A percentile compares a stretch with the other conserved stretches of the same genome.
phyloP scores from a whole-genome alignment of 2,113 vertebrate genomes.

The Rhadina sibilatrix region DNA sequence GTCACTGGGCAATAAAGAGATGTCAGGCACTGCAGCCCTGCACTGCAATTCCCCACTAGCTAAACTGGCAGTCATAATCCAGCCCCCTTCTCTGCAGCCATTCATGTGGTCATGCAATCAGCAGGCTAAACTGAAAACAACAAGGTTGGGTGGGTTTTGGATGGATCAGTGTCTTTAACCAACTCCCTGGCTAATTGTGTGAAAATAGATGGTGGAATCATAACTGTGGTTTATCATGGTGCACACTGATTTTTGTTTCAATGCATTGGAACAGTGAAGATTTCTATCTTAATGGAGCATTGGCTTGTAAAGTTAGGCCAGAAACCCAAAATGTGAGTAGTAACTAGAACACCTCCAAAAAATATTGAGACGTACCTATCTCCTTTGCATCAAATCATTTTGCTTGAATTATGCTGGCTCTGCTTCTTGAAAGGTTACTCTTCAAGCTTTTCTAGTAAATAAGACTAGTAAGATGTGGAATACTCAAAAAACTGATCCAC shows the following conservation, averaged over 20 bases:
- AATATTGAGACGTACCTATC: not conserved
- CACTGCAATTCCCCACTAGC: not conserved
- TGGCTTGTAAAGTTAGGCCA: not conserved
- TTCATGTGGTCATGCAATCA: not conserved
- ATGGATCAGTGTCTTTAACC: not conserved
- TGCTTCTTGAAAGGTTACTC: not conserved
- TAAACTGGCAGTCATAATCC: not conserved
- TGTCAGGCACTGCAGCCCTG: not conserved
- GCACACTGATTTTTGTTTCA: not conserved
- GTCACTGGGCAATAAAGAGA: not conserved
- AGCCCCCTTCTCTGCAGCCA: not conserved
- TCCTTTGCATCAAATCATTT: not conserved
- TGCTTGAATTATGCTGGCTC: not conserved
- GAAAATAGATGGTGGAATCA: not conserved
- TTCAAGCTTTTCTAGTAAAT: not conserved
- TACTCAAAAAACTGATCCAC: not conserved
- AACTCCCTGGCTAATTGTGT: not conserved
- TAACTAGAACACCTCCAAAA: not conserved
- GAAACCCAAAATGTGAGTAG: not conserved
- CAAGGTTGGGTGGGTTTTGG: not conserved
- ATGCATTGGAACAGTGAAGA: not conserved
- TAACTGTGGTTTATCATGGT: not conserved
- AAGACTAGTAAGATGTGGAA: not conserved
- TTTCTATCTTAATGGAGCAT: not conserved
- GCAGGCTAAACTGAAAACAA: not conserved